Evolutionary conservation across 2,888 invertebrate genomes (phyloP).

Genomic region (Parnassius apollo): DNA sequence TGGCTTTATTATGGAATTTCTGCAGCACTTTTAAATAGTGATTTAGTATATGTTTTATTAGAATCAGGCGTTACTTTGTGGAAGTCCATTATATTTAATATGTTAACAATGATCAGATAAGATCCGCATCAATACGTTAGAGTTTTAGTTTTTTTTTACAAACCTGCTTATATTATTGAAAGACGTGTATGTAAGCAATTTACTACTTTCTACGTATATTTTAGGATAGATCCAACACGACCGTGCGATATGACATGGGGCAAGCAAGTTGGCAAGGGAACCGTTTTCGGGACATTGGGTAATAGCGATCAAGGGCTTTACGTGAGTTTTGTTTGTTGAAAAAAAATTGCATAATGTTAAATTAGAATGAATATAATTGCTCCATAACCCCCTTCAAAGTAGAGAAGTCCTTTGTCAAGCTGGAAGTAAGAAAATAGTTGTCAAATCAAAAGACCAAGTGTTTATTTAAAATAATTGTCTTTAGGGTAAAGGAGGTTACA

Average conservation of each 20-base stretch:
- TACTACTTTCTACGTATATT: neutral
- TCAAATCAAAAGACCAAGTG: neutral
- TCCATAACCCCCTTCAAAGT: neutral
- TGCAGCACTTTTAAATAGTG: no score
- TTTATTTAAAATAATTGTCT: no score
- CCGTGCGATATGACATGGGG: constrained; percentile 42
- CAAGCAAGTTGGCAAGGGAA: constrained; percentile 41
- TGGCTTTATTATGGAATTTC: no score
- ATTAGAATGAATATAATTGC: neutral
- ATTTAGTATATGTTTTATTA: no score
- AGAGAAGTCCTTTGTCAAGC: neutral
- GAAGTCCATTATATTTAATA: neutral
- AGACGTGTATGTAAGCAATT: neutral
- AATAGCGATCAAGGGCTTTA: constrained; percentile 49
- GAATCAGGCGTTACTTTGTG: no score
- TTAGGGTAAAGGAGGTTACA: constrained; percentile 57
- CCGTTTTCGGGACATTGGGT: constrained; percentile 53
- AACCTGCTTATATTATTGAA: neutral
- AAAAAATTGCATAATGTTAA: neutral
- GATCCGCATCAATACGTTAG: neutral
- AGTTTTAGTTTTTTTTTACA: neutral
- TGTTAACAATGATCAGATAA: neutral
- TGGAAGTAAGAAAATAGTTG: no score
- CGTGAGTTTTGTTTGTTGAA: constrained; percentile 40
- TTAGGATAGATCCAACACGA: constrained; percentile 27